Evolutionary conservation across 2,888 invertebrate species (phyloP), one percentile per base, ranked within the genome.

Genomic region (Lycophotia porphyrea): DNA sequence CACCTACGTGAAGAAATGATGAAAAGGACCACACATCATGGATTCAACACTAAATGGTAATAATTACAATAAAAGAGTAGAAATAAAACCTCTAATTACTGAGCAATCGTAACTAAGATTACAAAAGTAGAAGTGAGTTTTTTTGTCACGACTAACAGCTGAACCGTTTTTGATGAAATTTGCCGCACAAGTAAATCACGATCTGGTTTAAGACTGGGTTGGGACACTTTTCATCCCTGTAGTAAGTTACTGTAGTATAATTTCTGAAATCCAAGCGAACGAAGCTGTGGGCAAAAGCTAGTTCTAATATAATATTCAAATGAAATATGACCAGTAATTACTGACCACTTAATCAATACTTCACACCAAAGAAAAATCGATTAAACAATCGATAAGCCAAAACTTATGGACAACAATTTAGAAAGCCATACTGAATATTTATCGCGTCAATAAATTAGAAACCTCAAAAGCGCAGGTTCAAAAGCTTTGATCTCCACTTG

Each of bases 401-500:
- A 76, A 63, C 39, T 64, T 74, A 78, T 55, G 36, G 67, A 75
- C 67, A 68, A 74, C 52, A 65, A 74, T 76, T 71, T 80, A 74
- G 76, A 88, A 86, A 84, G 76, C 74, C 52, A 68, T 71, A 68
- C 42, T 31, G 64, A 72, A 76, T 80, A 76, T 84, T 88, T 80
- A 85, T 76, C 71, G 70, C 47, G 21, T 79, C 72, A 61, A 84
- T 85, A 85, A 81, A 87, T 80, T 81, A 81, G 61, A 81, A 69
- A 73, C 70, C 36, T 82, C 74, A 72, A 80, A 78, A 78, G 76
- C 63, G 66, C 71, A 71, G 65, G 70, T 77, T 80, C 81, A 78
- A 84, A 84, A 74, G 78, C 74, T 76, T 71, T 60, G 71, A 67
- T 81, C 71, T 76, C 78, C 84, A 84, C 89, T 88, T 67, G 86